These are phyloP conservation scores for Clytia hemisphaerica DNA, from an alignment of 30 jellyfish, hydroid and myxozoan genomes.

Conservation along the genomic window DNA sequence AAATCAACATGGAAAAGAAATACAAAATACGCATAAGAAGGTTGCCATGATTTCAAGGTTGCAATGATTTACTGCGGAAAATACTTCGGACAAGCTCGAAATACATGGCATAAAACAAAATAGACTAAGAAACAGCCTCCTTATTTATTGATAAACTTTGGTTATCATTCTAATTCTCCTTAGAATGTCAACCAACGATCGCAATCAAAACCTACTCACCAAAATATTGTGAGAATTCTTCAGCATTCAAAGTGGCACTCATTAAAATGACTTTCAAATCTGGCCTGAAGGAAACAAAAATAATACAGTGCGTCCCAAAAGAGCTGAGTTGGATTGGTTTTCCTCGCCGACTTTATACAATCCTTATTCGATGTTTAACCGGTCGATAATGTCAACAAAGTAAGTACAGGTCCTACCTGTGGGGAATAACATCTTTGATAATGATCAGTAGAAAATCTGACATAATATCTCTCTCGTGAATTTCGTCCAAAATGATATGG, in stretches of 20 bases:
- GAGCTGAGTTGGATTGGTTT: not conserved
- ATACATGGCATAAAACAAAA: too few species aligned
- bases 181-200: too few species aligned
- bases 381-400: not conserved
- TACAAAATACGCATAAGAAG: too few species aligned
- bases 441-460: conserved; percentile 70
- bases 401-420: conserved; percentile 32
- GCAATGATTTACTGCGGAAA: too few species aligned
- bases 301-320: not conserved
- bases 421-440: conserved; percentile 57
- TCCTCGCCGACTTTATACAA: not conserved
- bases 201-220: conserved; percentile 39
- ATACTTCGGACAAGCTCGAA: too few species aligned
- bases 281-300: conserved; percentile 30
- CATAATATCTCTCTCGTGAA: conserved; percentile 66
- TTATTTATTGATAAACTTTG: too few species aligned
- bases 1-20: too few species aligned
- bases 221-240: conserved; percentile 59
- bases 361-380: not conserved
- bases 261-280: conserved; percentile 66
- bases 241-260: conserved; percentile 96
- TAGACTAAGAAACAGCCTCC: too few species aligned
- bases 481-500: conserved; percentile 72
- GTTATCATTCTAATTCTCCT: too few species aligned
- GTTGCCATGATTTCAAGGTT: too few species aligned